These are phyloP conservation scores for Burhinus bistriatus DNA, from an alignment of 2,113 vertebrate genomes.

Conservation along the genomic window DNA sequence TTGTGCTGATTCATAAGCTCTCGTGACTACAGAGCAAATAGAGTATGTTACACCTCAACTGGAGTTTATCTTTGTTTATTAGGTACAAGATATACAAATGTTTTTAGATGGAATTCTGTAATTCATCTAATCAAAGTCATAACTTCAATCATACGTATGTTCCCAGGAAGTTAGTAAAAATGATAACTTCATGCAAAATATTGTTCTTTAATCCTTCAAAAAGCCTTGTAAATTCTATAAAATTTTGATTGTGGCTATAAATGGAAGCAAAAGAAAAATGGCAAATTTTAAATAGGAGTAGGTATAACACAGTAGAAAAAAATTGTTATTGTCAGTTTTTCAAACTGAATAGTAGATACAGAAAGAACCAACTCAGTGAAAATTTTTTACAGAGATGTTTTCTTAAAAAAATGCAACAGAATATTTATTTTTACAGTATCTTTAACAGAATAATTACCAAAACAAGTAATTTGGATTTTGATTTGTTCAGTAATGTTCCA, in stretches of 20 bases:
- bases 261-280: neutral
- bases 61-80: neutral
- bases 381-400: neutral
- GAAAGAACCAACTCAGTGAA: neutral
- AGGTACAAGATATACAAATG: neutral
- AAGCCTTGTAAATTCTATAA: neutral
- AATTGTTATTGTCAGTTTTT: neutral
- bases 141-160: neutral
- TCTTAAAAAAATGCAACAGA: neutral
- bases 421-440: neutral
- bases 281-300: neutral
- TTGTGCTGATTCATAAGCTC: neutral
- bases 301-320: neutral
- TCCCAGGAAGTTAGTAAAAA: neutral
- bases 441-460: neutral
- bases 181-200: neutral
- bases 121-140: neutral
- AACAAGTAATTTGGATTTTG: neutral
- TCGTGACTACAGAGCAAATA: neutral
- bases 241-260: neutral
- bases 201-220: neutral
- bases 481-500: neutral
- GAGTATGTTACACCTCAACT: neutral
- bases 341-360: neutral
- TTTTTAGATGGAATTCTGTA: neutral